These are phyloP conservation scores for Tenualosa thibaudeaui DNA, from an alignment of 2,797 vertebrate genomes.

Conservation along the genomic window DNA sequence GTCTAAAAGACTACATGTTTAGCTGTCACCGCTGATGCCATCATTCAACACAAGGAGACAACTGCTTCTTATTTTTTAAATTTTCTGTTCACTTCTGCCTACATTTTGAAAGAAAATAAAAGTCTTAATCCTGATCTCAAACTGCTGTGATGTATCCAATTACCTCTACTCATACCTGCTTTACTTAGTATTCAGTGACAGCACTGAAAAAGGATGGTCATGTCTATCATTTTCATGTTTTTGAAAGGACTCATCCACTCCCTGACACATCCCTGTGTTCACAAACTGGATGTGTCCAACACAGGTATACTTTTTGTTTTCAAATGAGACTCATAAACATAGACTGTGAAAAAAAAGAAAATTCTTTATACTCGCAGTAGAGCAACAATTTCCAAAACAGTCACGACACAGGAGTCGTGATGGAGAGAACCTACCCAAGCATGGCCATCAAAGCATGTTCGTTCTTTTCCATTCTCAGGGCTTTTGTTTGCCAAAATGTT, in stretches of 20 bases:
- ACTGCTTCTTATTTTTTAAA: neutral
- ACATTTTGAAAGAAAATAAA: slow-evolving; percentile 41
- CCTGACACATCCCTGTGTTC: neutral
- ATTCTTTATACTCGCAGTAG: neutral
- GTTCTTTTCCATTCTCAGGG: neutral
- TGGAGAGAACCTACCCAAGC: neutral
- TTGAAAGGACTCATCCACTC: too few relatives aligned
- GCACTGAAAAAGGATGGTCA: neutral
- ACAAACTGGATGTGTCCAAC: neutral
- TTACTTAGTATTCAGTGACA: neutral
- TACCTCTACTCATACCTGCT: neutral
- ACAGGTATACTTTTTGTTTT: neutral
- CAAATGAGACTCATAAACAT: neutral
- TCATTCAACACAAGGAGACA: neutral
- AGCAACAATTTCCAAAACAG: neutral
- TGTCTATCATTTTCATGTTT: neutral
- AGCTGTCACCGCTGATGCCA: slow-evolving; percentile 6
- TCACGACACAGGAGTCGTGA: neutral
- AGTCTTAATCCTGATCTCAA: slow-evolving; percentile 15
- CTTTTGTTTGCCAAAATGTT: neutral
- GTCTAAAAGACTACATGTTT: neutral
- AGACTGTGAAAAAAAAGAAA: neutral
- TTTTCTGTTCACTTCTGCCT: slow-evolving; percentile 33
- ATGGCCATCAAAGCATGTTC: neutral
- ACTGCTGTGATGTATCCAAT: neutral